Evolutionary conservation across 2,113 vertebrate genomes (phyloP), one percentile per base, ranked within the genome.

Genomic region (Lipotes vexillifer): DNA sequence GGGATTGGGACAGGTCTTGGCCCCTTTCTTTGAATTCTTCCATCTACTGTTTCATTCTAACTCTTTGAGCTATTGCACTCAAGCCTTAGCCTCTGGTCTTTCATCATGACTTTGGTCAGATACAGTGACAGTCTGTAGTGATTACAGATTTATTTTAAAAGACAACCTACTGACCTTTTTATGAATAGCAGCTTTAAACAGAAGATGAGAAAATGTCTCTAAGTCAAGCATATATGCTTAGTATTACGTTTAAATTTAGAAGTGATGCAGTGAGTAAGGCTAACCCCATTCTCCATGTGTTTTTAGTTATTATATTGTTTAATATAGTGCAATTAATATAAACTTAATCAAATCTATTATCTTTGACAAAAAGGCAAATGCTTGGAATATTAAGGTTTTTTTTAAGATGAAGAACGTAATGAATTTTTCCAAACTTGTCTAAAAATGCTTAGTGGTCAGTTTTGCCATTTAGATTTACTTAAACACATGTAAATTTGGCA

Each of bases 291-390:
- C 93, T 98, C 95, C 94, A 98, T 89, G 96, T 97, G 93, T 98
- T 98, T 97, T 98, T 95, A 98, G 96, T 98, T 98, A 98, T 97
- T 98, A 78, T 97, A 88, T 93, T 98, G 93, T 97, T 98, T 98
- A 97, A 97, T 98, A 96, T 77, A 98, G 88, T 97, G 89, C 98
- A 98, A 98, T 98, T 99, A 98, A 98, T 98, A 97, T 97, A 98
- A 94, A 94, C 95, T 98, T 98, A 98, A 99, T 98, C 96, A 98
- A 98, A 98, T 98, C 98, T 98, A 98, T 99, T 98, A 97, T 98
- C 96, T 97, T 96, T 98, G 98, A 98, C 98, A 98, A 98, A 97
- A 98, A 97, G 96, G 97, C 91, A 98, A 98, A 97, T 98, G 98
- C 97, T 98, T 94, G 90, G 98, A 98, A 98, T 98, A 97, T 88